Percentiles rank a stretch among this genome's conserved stretches.
These are phyloP conservation scores for Archips xylosteana DNA, from an alignment of 2,888 invertebrate species.

Conservation along the genomic window DNA sequence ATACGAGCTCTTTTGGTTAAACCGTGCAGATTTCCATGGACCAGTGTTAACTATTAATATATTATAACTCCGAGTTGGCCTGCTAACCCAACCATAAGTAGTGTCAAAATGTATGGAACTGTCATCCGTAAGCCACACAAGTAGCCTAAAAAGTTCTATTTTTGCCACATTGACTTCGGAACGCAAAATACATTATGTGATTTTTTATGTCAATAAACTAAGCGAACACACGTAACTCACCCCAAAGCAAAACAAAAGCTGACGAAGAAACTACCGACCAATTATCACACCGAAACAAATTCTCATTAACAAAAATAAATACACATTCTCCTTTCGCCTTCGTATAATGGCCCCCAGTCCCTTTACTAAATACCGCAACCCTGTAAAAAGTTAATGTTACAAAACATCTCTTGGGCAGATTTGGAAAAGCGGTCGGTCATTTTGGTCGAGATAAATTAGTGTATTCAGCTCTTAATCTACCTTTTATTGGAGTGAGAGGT, in stretches of 20 bases:
- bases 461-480: conserved; percentile 1
- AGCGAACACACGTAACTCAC: no score
- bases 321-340: background rate
- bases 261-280: conserved; percentile 8
- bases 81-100: no score
- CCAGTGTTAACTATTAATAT: no score
- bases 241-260: conserved; percentile 8
- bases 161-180: no score
- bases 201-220: no score
- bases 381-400: conserved; percentile 27
- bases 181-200: no score
- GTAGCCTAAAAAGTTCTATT: no score
- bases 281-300: conserved; percentile 17
- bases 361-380: conserved; percentile 2
- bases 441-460: conserved; percentile 14
- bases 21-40: no score
- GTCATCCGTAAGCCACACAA: no score
- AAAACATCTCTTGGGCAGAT: conserved; percentile 22
- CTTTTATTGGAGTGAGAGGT: background rate
- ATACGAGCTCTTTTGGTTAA: no score
- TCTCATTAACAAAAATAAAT: conserved; percentile 23
- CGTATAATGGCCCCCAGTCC: conserved; percentile 6
- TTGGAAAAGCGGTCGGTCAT: background rate
- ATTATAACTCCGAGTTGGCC: no score
- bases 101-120: no score